Evolutionary conservation across 2,113 vertebrate genomes (phyloP), one percentile per base, ranked within the genome.

Genomic region (Alectura lathami): DNA sequence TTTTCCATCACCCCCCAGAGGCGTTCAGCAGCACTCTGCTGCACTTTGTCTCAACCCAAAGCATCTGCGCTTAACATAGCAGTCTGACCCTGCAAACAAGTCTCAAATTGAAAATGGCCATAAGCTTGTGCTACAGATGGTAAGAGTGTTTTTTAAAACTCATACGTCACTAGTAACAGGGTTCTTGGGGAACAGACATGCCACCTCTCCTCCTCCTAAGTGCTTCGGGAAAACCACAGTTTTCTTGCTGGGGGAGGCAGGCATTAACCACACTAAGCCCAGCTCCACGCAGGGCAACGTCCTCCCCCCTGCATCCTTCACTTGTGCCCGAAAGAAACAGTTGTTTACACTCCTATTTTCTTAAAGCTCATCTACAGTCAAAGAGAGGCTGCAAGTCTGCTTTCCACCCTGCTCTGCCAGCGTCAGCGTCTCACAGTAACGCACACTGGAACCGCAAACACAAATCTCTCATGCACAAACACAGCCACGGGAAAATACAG

Each of bases 401-500:
- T 83, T 66, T 32, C 76, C 85, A 30, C 9, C 59, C 47, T 8
- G 0, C 30, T 40, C 60, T 8, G 32, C 36, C 79, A 57, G 67
- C 83, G 17, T 8, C 75, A 40, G 78, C 57, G 42, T 32, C 83
- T 67, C 75, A 30, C 3, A 9, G 15, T 1, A 47, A 45, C 17
- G 0, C 53, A n/a, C 15, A 3, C 36, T 8, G 76, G 47, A 38
- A 15, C 18, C 15, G 6, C 66, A 18, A 45, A 20, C 43, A 9
- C 27, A 2, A 1, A 14, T 18, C 50, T 1, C n/a, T 8, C 3
- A 0, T 0, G 12, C 5, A 27, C 0, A 8, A 43, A 2, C 50
- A 3, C 70, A 9, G 3, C 22, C 27, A 18, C 0, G 2, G 48
- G 22, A 8, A 27, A 10, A 4, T 4, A 3, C 34, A 8, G 67